A percentile compares a stretch with the other conserved stretches of the same genome.
Conservation (phyloP, 2,888 invertebrate genomes). For the Eristalis intricaria region DNA sequence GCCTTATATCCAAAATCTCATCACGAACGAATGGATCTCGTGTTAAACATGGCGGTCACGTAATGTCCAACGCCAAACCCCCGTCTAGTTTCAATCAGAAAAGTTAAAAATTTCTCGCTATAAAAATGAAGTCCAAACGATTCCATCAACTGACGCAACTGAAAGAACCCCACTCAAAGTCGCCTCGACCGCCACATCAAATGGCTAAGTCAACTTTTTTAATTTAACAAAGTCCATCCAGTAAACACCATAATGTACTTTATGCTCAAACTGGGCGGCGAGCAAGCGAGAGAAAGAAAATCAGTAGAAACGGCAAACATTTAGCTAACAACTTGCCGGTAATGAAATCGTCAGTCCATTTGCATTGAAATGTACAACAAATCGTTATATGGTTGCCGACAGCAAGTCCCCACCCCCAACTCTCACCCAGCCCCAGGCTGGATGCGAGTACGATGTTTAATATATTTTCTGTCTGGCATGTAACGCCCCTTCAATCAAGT, state of each 20-base stretch:
- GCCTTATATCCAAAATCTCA: neutral
- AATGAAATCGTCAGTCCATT: slow-evolving; percentile 64
- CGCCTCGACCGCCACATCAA: neutral
- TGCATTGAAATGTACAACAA: slow-evolving; percentile 57
- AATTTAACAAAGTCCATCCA: slow-evolving; percentile 31
- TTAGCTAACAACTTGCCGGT: slow-evolving; percentile 41
- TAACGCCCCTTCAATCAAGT: slow-evolving; percentile 40
- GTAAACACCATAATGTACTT: slow-evolving; percentile 8
- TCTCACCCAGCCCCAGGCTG: slow-evolving; percentile 1
- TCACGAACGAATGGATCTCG: neutral
- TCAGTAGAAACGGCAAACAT: slow-evolving; percentile 14
- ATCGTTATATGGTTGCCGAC: slow-evolving; percentile 50
- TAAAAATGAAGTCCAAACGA: slow-evolving; percentile 6
- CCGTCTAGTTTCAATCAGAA: neutral
- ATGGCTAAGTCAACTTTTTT: slow-evolving; percentile 27
- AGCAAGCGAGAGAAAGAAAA: slow-evolving; percentile 2
- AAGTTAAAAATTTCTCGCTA: neutral
- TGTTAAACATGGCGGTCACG: neutral
- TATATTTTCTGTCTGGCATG: slow-evolving; percentile 26
- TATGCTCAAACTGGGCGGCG: neutral
- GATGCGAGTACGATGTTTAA: slow-evolving; percentile 44
- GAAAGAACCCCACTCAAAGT: neutral
- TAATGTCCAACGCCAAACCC: neutral
- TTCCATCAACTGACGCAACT: slow-evolving; percentile 10
- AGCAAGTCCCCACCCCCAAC: neutral